Evolutionary conservation across 1,140 invertebrate genomes (phyloP), one percentile per base, ranked within the genome.

Genomic region (Coenobita brevimanus): DNA sequence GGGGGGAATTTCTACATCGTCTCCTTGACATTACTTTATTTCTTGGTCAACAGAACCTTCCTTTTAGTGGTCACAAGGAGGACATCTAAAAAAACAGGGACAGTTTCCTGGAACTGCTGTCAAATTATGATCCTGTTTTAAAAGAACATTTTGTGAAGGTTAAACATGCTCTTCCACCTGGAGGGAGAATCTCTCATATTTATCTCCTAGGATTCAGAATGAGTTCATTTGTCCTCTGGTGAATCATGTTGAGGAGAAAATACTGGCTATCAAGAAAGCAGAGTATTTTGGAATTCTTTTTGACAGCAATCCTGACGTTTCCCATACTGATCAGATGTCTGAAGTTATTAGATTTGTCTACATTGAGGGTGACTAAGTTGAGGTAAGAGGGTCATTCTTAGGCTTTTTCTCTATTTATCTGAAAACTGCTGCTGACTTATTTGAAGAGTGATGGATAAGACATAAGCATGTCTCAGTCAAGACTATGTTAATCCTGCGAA

Each of bases 311-410:
- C 43, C 76, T 24, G 76, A 79, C 57, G 36, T 79, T 15, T 79
- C 41, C 27, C 43, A 79, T 43, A 79, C 27, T 57, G 43, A 79
- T 79, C 43, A 79, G 76, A 79, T 79, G 76, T 54, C 43, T 24
- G 43, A 79, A 50, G 43, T 54, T 24, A 79, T 60, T n/a, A n/a
- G n/a, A n/a, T n/a, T n/a, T n/a, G n/a, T n/a, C n/a, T n/a, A n/a
- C n/a, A n/a, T n/a, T n/a, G n/a, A n/a, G n/a, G n/a, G n/a, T n/a
- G n/a, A n/a, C n/a, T n/a, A n/a, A n/a, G n/a, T n/a, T n/a, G n/a
- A 57, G 21, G 46, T 54, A 1, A 79, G 46, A 33, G 76, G 27
- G 41, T 54, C 76, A 8, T 79, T 79, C 50, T 79, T 57, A 24
- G 46, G 43, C n/a, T 79, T 79, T 50, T 15, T 79, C 30, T 1